Evolutionary conservation across 2,113 vertebrate genomes (phyloP).

Genomic region (Pomatorhinus ruficollis): DNA sequence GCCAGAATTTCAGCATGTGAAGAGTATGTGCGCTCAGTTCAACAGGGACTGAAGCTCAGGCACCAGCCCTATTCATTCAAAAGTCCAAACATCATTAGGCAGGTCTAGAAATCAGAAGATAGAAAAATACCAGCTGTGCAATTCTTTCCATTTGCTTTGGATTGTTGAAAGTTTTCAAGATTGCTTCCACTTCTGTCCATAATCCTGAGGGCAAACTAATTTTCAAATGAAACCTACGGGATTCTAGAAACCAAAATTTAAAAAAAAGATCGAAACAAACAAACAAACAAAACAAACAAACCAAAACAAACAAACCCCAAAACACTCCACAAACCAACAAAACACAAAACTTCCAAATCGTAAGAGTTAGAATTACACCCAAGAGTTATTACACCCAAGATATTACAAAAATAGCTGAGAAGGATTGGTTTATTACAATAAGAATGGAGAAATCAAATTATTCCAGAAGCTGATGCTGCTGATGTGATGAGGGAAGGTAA

Average conservation of each 20-base stretch:
- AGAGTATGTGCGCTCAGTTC: not conserved
- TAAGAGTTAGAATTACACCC: not conserved
- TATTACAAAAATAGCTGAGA: not conserved
- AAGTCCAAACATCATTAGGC: not conserved
- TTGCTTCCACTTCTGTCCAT: not conserved
- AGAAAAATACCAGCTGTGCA: not conserved
- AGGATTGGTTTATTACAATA: not conserved
- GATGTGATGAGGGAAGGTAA: constrained; percentile 20
- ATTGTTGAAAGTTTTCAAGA: not conserved
- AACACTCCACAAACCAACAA: not conserved
- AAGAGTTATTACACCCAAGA: not conserved
- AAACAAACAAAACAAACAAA: not conserved
- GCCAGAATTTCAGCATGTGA: not conserved
- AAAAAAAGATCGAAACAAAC: not conserved
- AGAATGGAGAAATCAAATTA: constrained; percentile 19
- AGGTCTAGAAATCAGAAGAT: not conserved
- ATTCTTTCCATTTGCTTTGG: not conserved
- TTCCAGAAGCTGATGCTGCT: constrained; percentile 11
- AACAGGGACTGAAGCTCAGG: not conserved
- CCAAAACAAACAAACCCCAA: not conserved
- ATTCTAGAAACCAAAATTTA: not conserved
- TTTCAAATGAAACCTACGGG: not conserved
- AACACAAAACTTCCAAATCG: not conserved
- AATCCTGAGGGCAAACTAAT: not conserved
- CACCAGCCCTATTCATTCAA: not conserved